Evolutionary conservation across 2,888 invertebrate species (phyloP), one percentile per base, ranked within the genome.

Genomic region (Drosophila suboccidentalis): DNA sequence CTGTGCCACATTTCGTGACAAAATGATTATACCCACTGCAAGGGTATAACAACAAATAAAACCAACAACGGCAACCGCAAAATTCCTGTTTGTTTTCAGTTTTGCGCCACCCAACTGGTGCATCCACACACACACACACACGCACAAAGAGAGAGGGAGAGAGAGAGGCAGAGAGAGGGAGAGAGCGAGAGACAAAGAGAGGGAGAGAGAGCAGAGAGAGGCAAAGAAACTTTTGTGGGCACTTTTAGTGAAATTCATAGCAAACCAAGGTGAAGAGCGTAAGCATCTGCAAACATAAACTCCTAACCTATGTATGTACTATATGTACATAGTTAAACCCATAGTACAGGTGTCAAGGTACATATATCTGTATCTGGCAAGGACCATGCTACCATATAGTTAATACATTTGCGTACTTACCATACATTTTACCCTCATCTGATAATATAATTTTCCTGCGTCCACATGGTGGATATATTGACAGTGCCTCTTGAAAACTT

Each of bases 381-480:
- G 43, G 1, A 19, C 2, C 11, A 43, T 13, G 32, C 38, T 17
- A 13, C 4, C 22, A 22, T 22, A 22, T 50, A 13, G 15, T 1
- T 17, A 46, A 13, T 11, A 26, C n/a, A 46, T 26, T 43, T 47
- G 9, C 10, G 13, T 58, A 97, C 98, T 97, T 95, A 99, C 99
- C 99, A 95, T 99, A 99, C 99, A 99, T 99, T 96, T 99, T 99
- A 93, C 99, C 99, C 95, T 99, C 99, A 94, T 99, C 99, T 90
- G 98, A 98, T 91, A 99, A 96, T 91, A 99, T 99, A 93, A 99
- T 99, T 95, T 99, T 99, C 93, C 99, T 95, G 90, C 99, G 94
- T 82, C 99, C 99, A 94, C 99, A 99, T 78, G 99, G 99, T 74
- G 99, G 99, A 94, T 99, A 99, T 93, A 99, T 99, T 91, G 99